These are phyloP conservation scores for Cephalopholis sonnerati DNA, from an alignment of 2,113 vertebrate species.

Conservation along the genomic window DNA sequence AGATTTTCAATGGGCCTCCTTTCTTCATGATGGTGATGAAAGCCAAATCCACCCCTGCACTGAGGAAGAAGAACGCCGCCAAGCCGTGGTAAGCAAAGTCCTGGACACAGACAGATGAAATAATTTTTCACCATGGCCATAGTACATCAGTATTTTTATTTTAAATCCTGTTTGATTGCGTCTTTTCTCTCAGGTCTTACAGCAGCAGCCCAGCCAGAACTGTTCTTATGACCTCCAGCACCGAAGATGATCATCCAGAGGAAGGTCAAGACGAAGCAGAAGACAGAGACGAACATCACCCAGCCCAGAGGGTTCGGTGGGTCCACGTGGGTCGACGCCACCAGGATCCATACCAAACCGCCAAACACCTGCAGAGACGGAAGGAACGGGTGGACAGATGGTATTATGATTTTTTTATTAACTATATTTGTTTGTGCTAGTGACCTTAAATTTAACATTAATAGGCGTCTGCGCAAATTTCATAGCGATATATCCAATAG, in stretches of 20 bases:
- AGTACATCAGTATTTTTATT: neutral
- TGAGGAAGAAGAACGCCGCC: constrained; percentile 88
- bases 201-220: constrained; percentile 81
- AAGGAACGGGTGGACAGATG: rapidly evolving
- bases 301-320: constrained; percentile 81
- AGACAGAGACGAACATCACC: constrained; percentile 90
- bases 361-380: constrained; percentile 83
- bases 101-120: constrained; percentile 66
- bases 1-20: rapidly evolving
- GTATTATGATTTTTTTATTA: neutral
- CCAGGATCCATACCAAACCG: constrained; percentile 89
- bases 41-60: constrained; percentile 85
- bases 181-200: constrained; percentile 75
- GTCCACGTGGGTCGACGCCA: constrained; percentile 80
- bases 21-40: neutral
- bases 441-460: neutral
- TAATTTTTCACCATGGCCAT: neutral
- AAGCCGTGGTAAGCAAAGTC: constrained; percentile 84
- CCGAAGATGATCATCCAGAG: constrained; percentile 83
- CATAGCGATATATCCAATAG: too few relatives aligned
- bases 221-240: constrained; percentile 76
- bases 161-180: rapidly evolving
- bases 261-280: constrained; percentile 88
- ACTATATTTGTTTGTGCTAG: too few relatives aligned
- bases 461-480: too few relatives aligned